Evolutionary conservation across 2,797 vertebrate genomes (phyloP).

Genomic region (Prionace glauca): DNA sequence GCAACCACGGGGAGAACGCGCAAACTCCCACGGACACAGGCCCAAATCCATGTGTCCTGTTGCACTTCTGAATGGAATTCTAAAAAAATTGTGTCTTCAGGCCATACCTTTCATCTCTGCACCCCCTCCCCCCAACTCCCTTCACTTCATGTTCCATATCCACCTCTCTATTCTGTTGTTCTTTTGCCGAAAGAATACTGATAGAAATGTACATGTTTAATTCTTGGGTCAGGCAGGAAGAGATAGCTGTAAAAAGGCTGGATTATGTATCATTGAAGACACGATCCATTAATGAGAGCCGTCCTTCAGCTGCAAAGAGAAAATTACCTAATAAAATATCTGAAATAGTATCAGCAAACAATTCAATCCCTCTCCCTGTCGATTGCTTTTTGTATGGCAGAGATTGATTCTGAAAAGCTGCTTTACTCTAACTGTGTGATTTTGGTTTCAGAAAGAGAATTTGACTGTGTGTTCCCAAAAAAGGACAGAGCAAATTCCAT

Average conservation of each 20-base stretch:
- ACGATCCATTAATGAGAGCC: neutral
- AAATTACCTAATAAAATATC: neutral
- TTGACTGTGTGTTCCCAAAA: conserved; percentile 56
- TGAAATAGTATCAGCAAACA: neutral
- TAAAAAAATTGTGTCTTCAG: neutral
- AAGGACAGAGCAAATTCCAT: conserved; percentile 55
- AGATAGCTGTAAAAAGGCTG: neutral
- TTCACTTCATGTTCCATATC: neutral
- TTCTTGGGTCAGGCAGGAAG: neutral
- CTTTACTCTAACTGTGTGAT: neutral
- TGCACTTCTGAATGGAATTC: no score
- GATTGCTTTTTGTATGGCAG: neutral
- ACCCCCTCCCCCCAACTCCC: neutral
- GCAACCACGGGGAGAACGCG: no score
- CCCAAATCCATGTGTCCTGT: no score
- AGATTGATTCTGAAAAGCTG: neutral
- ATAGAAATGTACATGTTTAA: neutral
- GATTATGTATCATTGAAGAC: neutral
- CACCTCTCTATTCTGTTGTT: neutral
- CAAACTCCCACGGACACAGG: no score
- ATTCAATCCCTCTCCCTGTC: neutral
- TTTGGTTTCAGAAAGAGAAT: conserved; percentile 55
- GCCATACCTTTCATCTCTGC: neutral
- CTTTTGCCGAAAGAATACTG: neutral
- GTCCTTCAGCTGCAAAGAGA: neutral